These are phyloP conservation scores for Nemurella pictetii DNA, from an alignment of 2,888 invertebrate genomes.

Conservation along the genomic window DNA sequence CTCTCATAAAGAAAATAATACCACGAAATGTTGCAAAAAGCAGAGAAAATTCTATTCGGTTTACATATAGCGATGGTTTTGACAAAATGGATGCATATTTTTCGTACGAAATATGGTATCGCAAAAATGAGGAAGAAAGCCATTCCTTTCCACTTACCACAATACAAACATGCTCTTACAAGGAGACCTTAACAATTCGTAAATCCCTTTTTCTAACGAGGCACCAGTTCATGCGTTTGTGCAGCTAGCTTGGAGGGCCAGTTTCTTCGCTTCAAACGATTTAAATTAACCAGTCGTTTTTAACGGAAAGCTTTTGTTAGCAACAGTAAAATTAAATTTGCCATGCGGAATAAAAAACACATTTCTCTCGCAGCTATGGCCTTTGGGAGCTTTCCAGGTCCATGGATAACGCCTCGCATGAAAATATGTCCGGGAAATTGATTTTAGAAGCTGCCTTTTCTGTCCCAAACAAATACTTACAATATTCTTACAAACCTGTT, in stretches of 20 bases:
- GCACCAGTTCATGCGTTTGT: not conserved
- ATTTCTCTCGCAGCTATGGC: not conserved
- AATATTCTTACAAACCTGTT: not conserved
- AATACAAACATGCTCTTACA: not conserved
- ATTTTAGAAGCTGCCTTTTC: not conserved
- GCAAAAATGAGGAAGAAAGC: not conserved
- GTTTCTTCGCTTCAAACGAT: not conserved
- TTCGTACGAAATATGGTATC: not conserved
- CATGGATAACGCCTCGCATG: not conserved
- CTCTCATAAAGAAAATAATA: not conserved
- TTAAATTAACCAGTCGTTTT: not conserved
- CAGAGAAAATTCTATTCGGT: not conserved
- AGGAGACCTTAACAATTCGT: not conserved
- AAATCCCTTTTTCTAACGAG: not conserved
- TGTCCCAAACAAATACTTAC: not conserved
- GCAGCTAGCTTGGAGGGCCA: not conserved
- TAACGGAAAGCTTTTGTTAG: not conserved
- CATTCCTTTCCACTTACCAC: not conserved
- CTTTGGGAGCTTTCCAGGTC: not conserved
- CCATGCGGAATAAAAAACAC: not conserved
- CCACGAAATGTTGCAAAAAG: not conserved
- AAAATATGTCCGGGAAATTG: not conserved
- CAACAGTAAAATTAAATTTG: not conserved
- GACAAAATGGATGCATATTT: not conserved
- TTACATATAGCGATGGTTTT: not conserved